These are phyloP conservation scores for Petrocephalus zakoni DNA, from an alignment of 2,113 vertebrate genomes.

Conservation along the genomic window DNA sequence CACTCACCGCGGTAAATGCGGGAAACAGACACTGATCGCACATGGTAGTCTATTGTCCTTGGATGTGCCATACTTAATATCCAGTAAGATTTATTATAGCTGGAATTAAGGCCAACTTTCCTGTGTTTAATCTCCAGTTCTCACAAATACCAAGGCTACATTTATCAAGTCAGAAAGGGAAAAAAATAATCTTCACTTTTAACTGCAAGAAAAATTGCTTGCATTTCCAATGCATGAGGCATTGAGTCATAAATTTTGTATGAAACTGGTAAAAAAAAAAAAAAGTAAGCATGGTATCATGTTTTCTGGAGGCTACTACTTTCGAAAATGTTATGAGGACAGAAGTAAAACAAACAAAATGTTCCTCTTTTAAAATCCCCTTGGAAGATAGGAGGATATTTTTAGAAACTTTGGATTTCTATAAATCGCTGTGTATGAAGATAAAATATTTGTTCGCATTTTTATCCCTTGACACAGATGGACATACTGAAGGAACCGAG, in stretches of 20 bases:
- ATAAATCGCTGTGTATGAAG: not conserved
- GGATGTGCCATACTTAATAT: conserved; percentile 17
- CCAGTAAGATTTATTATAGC: conserved; percentile 20
- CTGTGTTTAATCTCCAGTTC: conserved; percentile 15
- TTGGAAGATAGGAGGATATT: not conserved
- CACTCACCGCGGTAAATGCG: not conserved
- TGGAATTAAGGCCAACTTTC: conserved; percentile 26
- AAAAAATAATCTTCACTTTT: not conserved
- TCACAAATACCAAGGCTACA: conserved; percentile 8
- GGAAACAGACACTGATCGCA: not conserved
- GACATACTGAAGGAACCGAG: not conserved
- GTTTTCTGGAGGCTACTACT: not conserved
- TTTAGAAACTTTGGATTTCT: not conserved
- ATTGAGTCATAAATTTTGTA: conserved; percentile 11
- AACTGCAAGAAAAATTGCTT: conserved; percentile 19
- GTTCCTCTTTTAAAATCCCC: not conserved
- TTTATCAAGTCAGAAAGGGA: not conserved
- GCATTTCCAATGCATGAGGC: conserved; percentile 15
- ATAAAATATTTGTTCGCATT: not conserved
- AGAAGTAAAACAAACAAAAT: not conserved
- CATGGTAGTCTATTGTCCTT: not conserved
- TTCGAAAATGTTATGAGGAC: not conserved
- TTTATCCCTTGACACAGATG: not conserved
- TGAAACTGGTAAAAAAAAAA: not conserved
- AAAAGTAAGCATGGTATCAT: not conserved